Percentiles rank a stretch among this genome's conserved stretches.
phyloP scores from a whole-genome alignment of 2,113 vertebrate genomes.

The Mastomys coucha region DNA sequence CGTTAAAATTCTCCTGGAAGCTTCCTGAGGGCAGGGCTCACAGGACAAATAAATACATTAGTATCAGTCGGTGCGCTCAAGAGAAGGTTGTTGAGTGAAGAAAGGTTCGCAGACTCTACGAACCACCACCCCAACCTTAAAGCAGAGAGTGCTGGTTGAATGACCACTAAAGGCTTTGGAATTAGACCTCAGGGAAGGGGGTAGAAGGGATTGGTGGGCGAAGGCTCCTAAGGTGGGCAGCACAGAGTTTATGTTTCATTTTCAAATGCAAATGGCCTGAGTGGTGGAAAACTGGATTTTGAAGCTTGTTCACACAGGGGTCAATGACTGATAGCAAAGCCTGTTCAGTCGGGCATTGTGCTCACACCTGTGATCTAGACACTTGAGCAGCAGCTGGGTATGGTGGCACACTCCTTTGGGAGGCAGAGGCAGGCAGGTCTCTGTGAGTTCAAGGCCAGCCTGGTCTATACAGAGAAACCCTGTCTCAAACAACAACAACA shows the following conservation, averaged over 20 bases:
- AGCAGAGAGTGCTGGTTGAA: neutral
- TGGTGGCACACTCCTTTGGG: neutral
- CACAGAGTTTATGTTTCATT: neutral
- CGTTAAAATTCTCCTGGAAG: slow-evolving; percentile 7
- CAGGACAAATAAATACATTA: neutral
- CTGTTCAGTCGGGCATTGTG: neutral
- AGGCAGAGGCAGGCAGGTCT: neutral
- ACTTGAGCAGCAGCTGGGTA: neutral
- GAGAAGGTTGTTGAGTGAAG: slow-evolving; percentile 24
- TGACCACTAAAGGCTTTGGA: neutral
- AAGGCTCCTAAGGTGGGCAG: neutral
- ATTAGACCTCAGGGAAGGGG: neutral
- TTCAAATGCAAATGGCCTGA: slow-evolving; percentile 6
- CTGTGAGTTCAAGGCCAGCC: neutral
- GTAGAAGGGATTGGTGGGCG: neutral
- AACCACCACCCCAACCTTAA: neutral
- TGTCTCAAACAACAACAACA: neutral
- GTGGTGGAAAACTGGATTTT: slow-evolving; percentile 3
- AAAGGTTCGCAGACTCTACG: neutral
- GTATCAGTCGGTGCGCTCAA: neutral
- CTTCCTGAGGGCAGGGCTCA: neutral
- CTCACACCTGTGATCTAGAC: neutral
- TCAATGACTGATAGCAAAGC: neutral
- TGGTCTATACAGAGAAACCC: neutral
- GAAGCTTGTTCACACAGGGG: neutral